phyloP scores from a whole-genome alignment of 35 echinoderm and acorn worm genomes.

The Amphiura filiformis region DNA sequence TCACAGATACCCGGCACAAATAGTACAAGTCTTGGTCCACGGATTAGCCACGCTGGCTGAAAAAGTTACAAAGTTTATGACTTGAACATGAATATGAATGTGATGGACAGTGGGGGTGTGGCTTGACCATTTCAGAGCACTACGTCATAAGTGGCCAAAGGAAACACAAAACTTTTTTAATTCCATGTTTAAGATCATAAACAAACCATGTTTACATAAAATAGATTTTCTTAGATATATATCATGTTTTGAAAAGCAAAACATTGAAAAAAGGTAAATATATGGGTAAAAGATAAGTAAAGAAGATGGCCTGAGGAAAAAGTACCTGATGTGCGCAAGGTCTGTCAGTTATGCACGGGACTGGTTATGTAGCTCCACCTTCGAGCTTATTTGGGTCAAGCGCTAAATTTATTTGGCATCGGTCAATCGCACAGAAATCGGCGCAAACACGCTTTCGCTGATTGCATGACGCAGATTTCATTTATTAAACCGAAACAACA shows the following conservation, averaged over 20 bases:
- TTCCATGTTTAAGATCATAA: background rate
- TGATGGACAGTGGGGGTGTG: background rate
- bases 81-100: background rate
- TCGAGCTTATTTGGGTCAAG: conserved; percentile 7
- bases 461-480: conserved; percentile 14
- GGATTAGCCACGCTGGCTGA: background rate
- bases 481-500: conserved; percentile 13
- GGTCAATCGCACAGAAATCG: background rate
- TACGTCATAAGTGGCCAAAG: background rate
- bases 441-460: background rate
- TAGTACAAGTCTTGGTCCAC: background rate
- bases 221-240: background rate
- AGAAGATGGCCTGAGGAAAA: background rate
- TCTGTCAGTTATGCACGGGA: background rate
- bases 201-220: background rate
- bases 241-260: background rate
- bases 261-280: background rate
- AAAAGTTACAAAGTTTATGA: background rate
- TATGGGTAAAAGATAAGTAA: background rate
- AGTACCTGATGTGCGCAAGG: background rate
- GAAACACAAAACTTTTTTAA: background rate
- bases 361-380: background rate
- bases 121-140: background rate
- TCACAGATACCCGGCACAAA: background rate
- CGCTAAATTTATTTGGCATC: conserved; percentile 2